phyloP scores from a whole-genome alignment of 2,113 vertebrate species.

The Potamarius usumacintae region DNA sequence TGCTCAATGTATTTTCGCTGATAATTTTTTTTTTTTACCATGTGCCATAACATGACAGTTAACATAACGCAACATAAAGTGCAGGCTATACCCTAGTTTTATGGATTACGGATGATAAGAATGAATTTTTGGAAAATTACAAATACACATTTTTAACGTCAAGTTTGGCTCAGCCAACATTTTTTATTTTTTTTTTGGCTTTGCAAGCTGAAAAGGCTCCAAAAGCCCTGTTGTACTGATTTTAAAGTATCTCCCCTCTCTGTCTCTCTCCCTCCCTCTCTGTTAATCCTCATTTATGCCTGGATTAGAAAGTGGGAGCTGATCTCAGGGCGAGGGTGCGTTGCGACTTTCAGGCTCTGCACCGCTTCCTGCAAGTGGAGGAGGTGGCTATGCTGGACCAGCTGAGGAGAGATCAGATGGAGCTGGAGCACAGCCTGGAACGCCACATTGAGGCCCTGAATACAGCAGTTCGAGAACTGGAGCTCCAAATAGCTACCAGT shows the following conservation, averaged over 20 bases:
- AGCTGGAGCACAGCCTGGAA: conserved; percentile 64
- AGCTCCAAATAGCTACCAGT: conserved; percentile 63
- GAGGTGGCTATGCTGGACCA: conserved; percentile 73
- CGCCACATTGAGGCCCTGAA: conserved; percentile 63
- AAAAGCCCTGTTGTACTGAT: not conserved
- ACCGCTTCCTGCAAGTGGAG: conserved; percentile 76
- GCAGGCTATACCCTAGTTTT: not conserved
- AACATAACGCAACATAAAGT: not conserved
- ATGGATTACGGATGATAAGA: not conserved
- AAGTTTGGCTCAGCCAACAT: not conserved
- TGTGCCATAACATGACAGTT: not conserved
- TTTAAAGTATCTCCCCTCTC: not conserved
- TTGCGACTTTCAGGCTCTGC: conserved; percentile 75
- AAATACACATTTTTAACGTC: not conserved
- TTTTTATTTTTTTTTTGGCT: not conserved
- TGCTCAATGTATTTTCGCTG: not conserved
- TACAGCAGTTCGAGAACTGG: conserved; percentile 63
- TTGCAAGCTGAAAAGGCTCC: not conserved
- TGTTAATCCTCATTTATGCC: not conserved
- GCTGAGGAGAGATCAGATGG: conserved; percentile 68
- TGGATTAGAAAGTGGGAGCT: conserved; percentile 56
- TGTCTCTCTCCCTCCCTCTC: rapidly evolving
- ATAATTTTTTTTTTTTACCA: not conserved
- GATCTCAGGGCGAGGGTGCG: conserved; percentile 73
- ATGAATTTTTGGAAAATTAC: not conserved